Evolutionary conservation across 2,113 vertebrate genomes (phyloP).

Genomic region (Varanus salvator): DNA sequence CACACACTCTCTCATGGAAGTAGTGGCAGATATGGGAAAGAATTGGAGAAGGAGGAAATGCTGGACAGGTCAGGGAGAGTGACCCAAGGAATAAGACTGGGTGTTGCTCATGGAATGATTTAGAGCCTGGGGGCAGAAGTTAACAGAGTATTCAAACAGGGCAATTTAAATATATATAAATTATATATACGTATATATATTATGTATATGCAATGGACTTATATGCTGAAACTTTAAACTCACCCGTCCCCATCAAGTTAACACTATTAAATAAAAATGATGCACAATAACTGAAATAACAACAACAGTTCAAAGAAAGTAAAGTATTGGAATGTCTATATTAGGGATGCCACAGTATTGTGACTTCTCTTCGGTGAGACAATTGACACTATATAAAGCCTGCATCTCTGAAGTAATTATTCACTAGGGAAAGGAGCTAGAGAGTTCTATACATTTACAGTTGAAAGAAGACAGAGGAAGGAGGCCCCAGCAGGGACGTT

Average conservation of each 20-base stretch:
- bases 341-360: not conserved
- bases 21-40: not conserved
- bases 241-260: not conserved
- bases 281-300: not conserved
- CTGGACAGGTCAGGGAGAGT: too few species aligned
- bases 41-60: not conserved
- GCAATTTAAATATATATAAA: not conserved
- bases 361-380: not conserved
- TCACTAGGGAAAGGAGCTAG: conserved; percentile 3
- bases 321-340: not conserved
- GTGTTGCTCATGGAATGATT: not conserved
- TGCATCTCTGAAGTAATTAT: not conserved
- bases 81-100: not conserved
- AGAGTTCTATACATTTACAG: conserved; percentile 12
- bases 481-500: conserved; percentile 13
- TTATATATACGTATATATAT: not conserved
- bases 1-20: not conserved
- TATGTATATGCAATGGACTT: not conserved
- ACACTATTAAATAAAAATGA: not conserved
- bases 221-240: not conserved
- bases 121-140: not conserved
- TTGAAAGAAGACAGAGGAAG: conserved; percentile 20
- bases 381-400: conserved; percentile 1
- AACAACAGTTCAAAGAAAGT: not conserved
- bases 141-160: not conserved